Base-by-base conservation (phyloP, 2,888 invertebrate species). In the Eristalinus aeneus region DNA sequence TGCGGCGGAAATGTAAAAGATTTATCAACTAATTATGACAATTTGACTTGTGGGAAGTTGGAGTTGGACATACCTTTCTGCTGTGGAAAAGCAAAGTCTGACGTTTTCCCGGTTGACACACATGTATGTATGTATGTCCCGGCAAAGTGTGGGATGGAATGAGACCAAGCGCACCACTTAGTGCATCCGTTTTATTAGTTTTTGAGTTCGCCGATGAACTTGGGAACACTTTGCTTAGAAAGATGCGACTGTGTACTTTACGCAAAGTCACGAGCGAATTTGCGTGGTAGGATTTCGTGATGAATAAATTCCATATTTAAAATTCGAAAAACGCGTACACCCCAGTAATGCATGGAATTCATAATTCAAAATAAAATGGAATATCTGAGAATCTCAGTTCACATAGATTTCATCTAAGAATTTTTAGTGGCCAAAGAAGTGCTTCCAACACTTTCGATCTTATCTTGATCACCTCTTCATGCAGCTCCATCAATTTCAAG, bases 401-500 rank as follows among this genome's bases (percentile, higher is more conserved):
- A 39, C n/a, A 2, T 8, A 2, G 16, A 46, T 16, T n/a, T 46
- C 4, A 46, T n/a, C 39, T 0, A 8, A 46, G 16, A 46, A 46
- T 8, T 16, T 16, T 46, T 5, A 16, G 46, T 46, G 46, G 46
- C 16, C 46, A 46, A 2, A 16, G 16, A 16, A 46, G 46, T 46
- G 16, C 16, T 46, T 9, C 6, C 16, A 27, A 46, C 16, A 46
- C 46, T 46, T 46, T 46, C 16, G 46, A 16, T 46, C 46, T 46
- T 46, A 46, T 46, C 46, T 46, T 16, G 16, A 46, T 46, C 46
- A 16, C 16, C 16, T 46, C 16, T 46, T 16, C 46, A 16, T 32
- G 32, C 39, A 27, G 9, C 9, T 60, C 46, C 27, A 71, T 53
- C 23, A 74, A 74, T 74, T 61, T 39, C 60, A 54, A n/a, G 32